Base-by-base conservation (phyloP, 2,797 vertebrate species). In the Rhinophrynus dorsalis region DNA sequence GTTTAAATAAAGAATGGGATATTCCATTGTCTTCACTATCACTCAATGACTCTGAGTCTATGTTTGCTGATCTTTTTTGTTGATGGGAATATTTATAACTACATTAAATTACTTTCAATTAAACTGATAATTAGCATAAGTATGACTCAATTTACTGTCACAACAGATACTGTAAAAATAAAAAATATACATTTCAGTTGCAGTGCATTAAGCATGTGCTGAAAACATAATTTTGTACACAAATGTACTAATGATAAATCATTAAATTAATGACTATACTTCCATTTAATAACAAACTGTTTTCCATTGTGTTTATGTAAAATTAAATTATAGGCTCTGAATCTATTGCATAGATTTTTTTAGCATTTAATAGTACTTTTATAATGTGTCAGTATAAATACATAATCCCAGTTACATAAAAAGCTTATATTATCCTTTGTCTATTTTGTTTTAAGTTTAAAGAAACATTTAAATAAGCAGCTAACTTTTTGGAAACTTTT, bases 81-180 rank as follows among this genome's bases (percentile, higher is more conserved):
- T 35, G 40, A 58, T 40, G 40, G 38, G 30, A 60, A 60, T 44
- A 45, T 60, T 29, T 20, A 44, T 60, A 60, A 60, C 24, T 29
- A 45, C 57, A 60, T 44, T 40, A 40, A 60, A 60, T 59, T 60
- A 30, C 24, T 60, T 45, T 60, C 17, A 60, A 44, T 60, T 60
- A 60, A 44, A 60, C 38, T 60, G 38, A 60, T 45, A 60, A 60
- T 60, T 60, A 15, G 40, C 45, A 44, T 27, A 60, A 60, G 40
- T 17, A 20, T 60, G 57, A 60, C 15, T 60, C 57, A 27, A 45
- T 27, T 27, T 26, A 18, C 26, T 29, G 18, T 26, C 21, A 42
- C 9, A 58, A 17, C 27, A 20, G 7, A 17, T 58, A 23, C 23
- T 40, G 21, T 42, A 57, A 38, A 35, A 58, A n/a, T 1, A 44